These are phyloP conservation scores for Steinernema feltiae DNA, from an alignment of 1,140 invertebrate species.

Conservation along the genomic window DNA sequence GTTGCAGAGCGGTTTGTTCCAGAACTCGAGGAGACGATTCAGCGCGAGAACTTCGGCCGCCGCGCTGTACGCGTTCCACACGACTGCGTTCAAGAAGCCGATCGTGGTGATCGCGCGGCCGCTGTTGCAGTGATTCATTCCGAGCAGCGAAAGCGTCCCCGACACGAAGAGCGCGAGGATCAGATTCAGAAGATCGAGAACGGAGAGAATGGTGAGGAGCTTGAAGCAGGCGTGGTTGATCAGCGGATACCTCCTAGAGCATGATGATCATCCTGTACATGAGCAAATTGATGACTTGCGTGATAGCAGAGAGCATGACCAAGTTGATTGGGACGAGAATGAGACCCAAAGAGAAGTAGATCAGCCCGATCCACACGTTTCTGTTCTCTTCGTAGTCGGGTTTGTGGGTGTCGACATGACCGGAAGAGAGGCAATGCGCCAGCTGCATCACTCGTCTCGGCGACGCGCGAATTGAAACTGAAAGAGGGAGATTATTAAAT, in stretches of 20 bases:
- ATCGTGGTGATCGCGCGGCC: background rate
- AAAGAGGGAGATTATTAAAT: too few relatives aligned
- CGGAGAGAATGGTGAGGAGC: slow-evolving; percentile 1
- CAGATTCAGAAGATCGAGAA: background rate
- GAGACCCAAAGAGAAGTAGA: background rate
- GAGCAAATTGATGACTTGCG: too few relatives aligned
- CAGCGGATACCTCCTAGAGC: background rate
- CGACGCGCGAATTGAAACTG: background rate
- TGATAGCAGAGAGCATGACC: background rate
- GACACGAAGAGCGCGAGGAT: background rate
- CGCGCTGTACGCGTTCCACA: background rate
- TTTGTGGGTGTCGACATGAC: background rate
- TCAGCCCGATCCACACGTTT: background rate
- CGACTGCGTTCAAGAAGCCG: background rate
- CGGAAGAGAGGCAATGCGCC: background rate
- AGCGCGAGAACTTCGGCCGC: background rate
- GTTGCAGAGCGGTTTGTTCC: background rate
- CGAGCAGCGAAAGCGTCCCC: background rate
- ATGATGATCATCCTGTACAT: too few relatives aligned
- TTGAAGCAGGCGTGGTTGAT: slow-evolving; percentile 5
- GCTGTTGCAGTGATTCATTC: background rate
- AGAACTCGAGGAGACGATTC: background rate
- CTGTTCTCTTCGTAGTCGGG: background rate
- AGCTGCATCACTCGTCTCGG: background rate
- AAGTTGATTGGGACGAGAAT: background rate